Conservation (phyloP, 2,888 invertebrate species). For the Tenthredo notha region DNA sequence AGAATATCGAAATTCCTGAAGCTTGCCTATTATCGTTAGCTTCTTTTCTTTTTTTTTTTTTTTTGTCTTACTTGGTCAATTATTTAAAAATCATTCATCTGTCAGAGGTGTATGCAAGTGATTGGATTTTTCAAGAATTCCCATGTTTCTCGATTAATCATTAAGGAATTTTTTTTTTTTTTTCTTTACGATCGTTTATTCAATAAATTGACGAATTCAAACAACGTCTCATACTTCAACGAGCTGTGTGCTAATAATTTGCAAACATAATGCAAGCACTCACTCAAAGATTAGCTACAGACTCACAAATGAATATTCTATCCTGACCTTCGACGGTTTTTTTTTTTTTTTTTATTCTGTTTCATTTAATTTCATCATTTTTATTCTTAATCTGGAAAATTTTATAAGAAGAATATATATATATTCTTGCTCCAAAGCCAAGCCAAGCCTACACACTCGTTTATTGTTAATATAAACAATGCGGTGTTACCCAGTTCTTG, state of each 20-base stretch:
- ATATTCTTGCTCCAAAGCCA: background rate
- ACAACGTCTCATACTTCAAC: background rate
- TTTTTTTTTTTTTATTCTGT: background rate
- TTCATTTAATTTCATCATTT: background rate
- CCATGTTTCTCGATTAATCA: background rate
- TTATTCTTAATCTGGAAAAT: background rate
- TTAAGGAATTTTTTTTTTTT: background rate
- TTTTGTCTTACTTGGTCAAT: background rate
- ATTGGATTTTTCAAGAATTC: background rate
- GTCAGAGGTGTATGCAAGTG: background rate
- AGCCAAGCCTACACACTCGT: background rate
- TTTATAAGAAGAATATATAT: background rate
- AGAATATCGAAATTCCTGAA: background rate
- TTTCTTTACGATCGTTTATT: background rate
- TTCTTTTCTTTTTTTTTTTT: background rate
- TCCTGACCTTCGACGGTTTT: background rate
- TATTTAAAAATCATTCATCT: background rate
- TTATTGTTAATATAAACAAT: slow-evolving; percentile 3
- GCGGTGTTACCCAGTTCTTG: background rate
- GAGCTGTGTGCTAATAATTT: background rate
- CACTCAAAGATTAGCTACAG: background rate
- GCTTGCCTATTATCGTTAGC: background rate
- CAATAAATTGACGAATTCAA: background rate
- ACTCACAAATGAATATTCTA: background rate
- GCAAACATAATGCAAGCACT: background rate